phyloP scores from a whole-genome alignment of 2,888 invertebrate genomes.

The Agrochola lota region DNA sequence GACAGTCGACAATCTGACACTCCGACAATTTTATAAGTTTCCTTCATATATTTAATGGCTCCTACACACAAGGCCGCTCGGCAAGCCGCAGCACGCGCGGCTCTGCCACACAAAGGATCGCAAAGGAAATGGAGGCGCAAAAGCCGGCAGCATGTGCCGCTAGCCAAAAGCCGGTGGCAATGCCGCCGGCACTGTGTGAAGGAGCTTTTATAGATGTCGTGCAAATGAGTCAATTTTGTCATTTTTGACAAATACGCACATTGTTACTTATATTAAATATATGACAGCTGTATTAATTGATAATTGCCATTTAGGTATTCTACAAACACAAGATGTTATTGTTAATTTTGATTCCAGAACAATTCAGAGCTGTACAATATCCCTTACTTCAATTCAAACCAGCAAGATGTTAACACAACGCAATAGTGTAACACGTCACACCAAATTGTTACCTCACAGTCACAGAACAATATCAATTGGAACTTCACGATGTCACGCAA shows the following conservation, averaged over 20 bases:
- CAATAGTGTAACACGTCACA: constrained; percentile 18
- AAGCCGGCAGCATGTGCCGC: too few species aligned
- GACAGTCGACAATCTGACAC: background rate
- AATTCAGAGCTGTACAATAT: background rate
- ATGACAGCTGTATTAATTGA: background rate
- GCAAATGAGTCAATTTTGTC: too few species aligned
- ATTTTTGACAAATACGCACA: background rate
- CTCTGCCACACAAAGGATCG: too few species aligned
- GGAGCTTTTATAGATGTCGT: too few species aligned
- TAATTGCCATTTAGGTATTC: background rate
- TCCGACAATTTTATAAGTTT: background rate
- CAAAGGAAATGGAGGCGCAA: too few species aligned
- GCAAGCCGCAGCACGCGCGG: too few species aligned
- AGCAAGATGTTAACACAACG: constrained; percentile 25
- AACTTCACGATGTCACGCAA: constrained; percentile 26
- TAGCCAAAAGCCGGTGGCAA: too few species aligned
- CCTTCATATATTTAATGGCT: too few species aligned
- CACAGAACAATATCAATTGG: constrained; percentile 41
- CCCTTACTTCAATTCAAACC: background rate
- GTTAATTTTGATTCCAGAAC: background rate
- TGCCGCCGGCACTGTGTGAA: too few species aligned
- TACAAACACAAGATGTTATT: background rate
- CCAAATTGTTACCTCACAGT: constrained; percentile 27
- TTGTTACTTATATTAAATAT: background rate
- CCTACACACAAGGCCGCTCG: too few species aligned